phyloP scores from a whole-genome alignment of 2,113 vertebrate species.

The Burhinus oedicnemus region DNA sequence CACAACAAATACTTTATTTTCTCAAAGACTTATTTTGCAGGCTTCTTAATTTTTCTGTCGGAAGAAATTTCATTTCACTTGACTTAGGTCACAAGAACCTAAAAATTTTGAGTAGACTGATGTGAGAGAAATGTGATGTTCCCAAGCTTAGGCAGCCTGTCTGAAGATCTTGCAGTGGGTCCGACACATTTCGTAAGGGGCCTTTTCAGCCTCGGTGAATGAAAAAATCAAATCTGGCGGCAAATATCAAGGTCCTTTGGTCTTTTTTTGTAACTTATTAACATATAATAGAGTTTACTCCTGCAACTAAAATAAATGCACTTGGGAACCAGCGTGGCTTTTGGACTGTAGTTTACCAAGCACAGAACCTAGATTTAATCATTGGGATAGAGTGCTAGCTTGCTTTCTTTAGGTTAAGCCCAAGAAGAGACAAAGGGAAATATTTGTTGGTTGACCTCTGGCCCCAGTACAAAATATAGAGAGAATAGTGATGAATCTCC shows the following conservation, averaged over 20 bases:
- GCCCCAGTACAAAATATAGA: slow-evolving; percentile 59
- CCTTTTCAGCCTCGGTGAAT: neutral
- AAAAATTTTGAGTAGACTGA: neutral
- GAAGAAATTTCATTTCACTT: neutral
- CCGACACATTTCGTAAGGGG: neutral
- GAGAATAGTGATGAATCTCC: slow-evolving; percentile 73
- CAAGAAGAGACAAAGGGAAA: slow-evolving; percentile 37
- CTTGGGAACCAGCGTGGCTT: neutral
- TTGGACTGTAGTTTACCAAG: neutral
- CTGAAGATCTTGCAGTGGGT: neutral
- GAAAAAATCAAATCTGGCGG: neutral
- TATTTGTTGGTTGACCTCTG: slow-evolving; percentile 70
- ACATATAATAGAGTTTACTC: neutral
- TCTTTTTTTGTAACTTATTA: neutral
- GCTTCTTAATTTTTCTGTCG: neutral
- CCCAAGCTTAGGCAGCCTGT: neutral
- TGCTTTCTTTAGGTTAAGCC: slow-evolving; percentile 16
- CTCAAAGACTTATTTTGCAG: neutral
- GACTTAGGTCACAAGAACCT: neutral
- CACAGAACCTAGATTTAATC: neutral
- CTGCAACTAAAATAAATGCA: neutral
- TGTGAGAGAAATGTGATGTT: neutral
- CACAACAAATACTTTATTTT: neutral
- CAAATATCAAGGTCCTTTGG: neutral
- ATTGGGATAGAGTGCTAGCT: neutral